These are phyloP conservation scores for Ostrea denselamellosa DNA, from an alignment of 1,140 invertebrate genomes.

Conservation along the genomic window DNA sequence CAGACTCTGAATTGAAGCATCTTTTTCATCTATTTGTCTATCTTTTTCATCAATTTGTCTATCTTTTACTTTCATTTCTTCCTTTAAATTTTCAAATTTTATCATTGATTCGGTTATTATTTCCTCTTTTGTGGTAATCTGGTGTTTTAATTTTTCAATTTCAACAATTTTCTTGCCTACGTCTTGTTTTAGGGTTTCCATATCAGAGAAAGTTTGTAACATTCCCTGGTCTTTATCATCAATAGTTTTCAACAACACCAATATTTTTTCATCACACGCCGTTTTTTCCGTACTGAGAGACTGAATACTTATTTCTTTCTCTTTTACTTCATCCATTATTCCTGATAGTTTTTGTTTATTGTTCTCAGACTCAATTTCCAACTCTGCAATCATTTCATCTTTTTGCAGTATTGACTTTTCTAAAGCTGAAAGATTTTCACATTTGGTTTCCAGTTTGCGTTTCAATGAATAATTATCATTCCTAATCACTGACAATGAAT, in stretches of 20 bases:
- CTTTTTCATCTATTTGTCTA: neutral
- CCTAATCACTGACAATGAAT: neutral
- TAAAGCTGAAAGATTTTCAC: neutral
- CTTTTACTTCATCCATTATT: neutral
- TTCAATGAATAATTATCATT: neutral
- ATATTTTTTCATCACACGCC: neutral
- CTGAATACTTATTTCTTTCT: neutral
- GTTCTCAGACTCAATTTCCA: neutral
- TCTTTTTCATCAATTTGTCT: neutral
- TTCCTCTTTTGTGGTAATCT: neutral
- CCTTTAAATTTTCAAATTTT: neutral
- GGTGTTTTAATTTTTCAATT: neutral
- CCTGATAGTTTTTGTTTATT: neutral
- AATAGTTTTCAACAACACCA: neutral
- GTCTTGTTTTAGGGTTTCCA: neutral
- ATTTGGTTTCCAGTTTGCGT: neutral
- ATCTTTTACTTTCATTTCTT: neutral
- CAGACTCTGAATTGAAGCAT: neutral
- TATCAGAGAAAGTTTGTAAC: neutral
- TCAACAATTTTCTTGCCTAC: neutral
- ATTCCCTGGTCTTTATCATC: neutral
- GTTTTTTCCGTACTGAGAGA: neutral
- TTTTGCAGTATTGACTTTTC: neutral
- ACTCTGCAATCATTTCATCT: neutral
- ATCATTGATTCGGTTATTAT: neutral